Conservation (phyloP, 2,888 invertebrate species). For the Phyto melanocephala region DNA sequence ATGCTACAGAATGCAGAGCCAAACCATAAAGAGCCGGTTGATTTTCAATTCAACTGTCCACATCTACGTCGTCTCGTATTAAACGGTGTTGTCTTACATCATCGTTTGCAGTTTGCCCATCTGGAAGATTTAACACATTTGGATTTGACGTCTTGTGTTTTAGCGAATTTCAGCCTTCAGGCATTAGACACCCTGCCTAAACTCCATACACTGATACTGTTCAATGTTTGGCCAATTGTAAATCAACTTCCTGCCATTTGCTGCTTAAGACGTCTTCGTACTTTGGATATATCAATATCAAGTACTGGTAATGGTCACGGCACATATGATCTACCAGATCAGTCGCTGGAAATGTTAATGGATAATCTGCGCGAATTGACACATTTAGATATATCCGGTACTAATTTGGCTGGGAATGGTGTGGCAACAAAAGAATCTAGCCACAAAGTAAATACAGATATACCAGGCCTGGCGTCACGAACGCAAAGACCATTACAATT, state of each 20-base stretch:
- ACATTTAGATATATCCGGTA: slow-evolving; percentile 96
- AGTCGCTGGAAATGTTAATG: slow-evolving; percentile 84
- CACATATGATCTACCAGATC: slow-evolving; percentile 86
- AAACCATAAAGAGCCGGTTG: slow-evolving; percentile 81
- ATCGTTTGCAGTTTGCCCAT: slow-evolving; percentile 75
- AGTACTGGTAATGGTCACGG: slow-evolving; percentile 83
- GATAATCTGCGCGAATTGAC: slow-evolving; percentile 86
- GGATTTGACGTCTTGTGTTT: slow-evolving; percentile 77
- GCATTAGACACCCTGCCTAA: slow-evolving; percentile 82
- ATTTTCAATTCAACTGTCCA: slow-evolving; percentile 80
- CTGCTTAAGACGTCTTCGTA: slow-evolving; percentile 81
- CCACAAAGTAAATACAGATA: slow-evolving; percentile 81
- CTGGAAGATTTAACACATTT: slow-evolving; percentile 75
- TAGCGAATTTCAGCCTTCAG: slow-evolving; percentile 78
- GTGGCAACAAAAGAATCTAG: slow-evolving; percentile 81
- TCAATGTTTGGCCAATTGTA: slow-evolving; percentile 85
- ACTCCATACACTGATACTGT: slow-evolving; percentile 87
- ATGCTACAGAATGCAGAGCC: slow-evolving; percentile 81
- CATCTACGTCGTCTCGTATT: slow-evolving; percentile 77
- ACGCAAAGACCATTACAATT: slow-evolving; percentile 90
- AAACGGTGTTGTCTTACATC: slow-evolving; percentile 78
- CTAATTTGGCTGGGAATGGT: slow-evolving; percentile 94
- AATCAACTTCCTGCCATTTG: slow-evolving; percentile 82
- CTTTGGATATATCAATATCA: slow-evolving; percentile 91
- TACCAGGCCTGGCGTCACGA: slow-evolving; percentile 90